These are phyloP conservation scores for Tetheella fluctuosa DNA, from an alignment of 2,888 invertebrate genomes.

Conservation along the genomic window DNA sequence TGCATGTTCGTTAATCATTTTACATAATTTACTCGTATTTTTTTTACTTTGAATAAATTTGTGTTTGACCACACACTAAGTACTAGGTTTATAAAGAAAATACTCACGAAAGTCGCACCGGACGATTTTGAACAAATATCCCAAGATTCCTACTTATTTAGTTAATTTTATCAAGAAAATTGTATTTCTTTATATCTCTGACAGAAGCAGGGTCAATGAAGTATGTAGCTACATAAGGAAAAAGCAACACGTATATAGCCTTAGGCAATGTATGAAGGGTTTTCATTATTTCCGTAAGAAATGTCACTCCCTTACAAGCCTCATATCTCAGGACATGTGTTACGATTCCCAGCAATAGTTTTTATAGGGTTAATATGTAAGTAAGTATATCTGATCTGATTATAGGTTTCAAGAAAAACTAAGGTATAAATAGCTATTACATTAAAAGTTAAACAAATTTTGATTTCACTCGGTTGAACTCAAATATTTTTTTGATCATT, in stretches of 20 bases:
- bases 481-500: not conserved
- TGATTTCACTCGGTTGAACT: not conserved
- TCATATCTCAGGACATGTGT: not conserved
- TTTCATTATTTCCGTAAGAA: not conserved
- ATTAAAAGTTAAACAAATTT: no score
- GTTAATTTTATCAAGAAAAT: not conserved
- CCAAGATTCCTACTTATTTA: no score
- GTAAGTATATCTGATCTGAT: not conserved
- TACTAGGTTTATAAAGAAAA: no score
- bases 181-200: not conserved
- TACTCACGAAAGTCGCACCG: no score
- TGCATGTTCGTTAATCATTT: no score
- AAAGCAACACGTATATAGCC: conserved; percentile 4
- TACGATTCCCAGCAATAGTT: conserved; percentile 4
- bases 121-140: no score
- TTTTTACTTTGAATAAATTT: no score
- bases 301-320: not conserved
- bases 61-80: no score
- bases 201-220: not conserved
- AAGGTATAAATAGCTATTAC: not conserved
- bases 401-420: conserved; percentile 2
- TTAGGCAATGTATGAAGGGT: not conserved
- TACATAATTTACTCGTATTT: no score
- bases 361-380: not conserved
- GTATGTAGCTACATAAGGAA: not conserved